These are phyloP conservation scores for Dasypogon diadema DNA, from an alignment of 2,888 invertebrate species.

Conservation along the genomic window DNA sequence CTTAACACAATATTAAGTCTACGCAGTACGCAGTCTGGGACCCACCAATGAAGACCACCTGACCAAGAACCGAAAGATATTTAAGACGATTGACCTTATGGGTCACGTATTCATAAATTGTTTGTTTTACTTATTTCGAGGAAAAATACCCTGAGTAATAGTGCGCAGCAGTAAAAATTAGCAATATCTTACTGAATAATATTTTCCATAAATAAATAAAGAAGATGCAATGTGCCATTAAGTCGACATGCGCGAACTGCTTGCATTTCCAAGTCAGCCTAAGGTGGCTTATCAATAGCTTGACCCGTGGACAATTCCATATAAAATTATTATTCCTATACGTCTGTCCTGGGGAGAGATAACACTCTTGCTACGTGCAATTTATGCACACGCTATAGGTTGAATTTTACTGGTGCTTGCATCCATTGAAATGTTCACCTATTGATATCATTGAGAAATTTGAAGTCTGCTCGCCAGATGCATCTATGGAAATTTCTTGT, in stretches of 20 bases:
- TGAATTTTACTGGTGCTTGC: slow-evolving; percentile 18
- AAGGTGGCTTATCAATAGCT: slow-evolving; percentile 45
- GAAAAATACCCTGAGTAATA: slow-evolving; percentile 40
- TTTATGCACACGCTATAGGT: slow-evolving; percentile 29
- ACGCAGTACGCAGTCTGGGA: slow-evolving; percentile 37
- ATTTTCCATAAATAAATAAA: slow-evolving; percentile 43
- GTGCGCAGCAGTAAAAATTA: slow-evolving; percentile 43
- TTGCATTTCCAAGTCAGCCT: slow-evolving; percentile 11
- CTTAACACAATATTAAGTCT: neutral
- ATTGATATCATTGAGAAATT: slow-evolving; percentile 40
- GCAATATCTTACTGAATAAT: slow-evolving; percentile 40
- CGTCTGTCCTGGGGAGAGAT: slow-evolving; percentile 34
- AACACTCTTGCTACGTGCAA: slow-evolving; percentile 10
- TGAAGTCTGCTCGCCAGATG: slow-evolving; percentile 14
- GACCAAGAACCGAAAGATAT: slow-evolving; percentile 53
- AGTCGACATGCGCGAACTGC: neutral
- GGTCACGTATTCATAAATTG: slow-evolving; percentile 54
- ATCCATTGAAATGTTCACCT: slow-evolving; percentile 26
- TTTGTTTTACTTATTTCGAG: slow-evolving; percentile 44
- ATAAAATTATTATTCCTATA: slow-evolving; percentile 39
- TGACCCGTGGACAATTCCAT: slow-evolving; percentile 46
- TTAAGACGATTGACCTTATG: slow-evolving; percentile 53
- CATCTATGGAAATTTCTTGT: slow-evolving; percentile 31
- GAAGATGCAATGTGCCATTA: slow-evolving; percentile 30
- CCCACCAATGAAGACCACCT: slow-evolving; percentile 52